phyloP scores from a whole-genome alignment of 2,888 invertebrate species.

The Epinotia bilunana region DNA sequence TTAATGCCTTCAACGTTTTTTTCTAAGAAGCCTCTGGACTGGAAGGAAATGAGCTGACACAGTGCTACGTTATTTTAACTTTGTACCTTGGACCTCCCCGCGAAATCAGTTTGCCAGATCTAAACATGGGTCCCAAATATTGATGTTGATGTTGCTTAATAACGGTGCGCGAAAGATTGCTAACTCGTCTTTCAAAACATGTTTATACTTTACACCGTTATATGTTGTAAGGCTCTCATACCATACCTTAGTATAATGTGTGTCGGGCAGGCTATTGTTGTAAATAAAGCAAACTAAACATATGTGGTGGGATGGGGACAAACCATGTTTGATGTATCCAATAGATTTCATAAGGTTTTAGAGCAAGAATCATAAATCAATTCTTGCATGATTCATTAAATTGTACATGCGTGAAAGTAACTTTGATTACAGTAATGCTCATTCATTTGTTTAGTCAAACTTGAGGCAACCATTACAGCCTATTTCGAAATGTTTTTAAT shows the following conservation, averaged over 20 bases:
- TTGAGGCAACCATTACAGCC: too few relatives aligned
- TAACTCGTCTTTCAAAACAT: conserved; percentile 13
- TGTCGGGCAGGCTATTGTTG: background rate
- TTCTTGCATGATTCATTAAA: background rate
- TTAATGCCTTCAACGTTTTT: conserved; percentile 31
- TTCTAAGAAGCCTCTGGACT: conserved; percentile 12
- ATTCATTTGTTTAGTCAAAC: too few relatives aligned
- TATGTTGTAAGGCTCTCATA: background rate
- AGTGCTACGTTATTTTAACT: background rate
- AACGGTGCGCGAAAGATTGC: conserved; percentile 2
- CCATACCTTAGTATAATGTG: background rate
- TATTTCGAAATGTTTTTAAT: too few relatives aligned
- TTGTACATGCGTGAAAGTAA: background rate
- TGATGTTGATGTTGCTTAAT: conserved; percentile 6
- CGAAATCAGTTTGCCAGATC: background rate
- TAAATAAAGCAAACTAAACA: conserved; percentile 1
- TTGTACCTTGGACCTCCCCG: background rate
- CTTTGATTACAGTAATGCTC: too few relatives aligned
- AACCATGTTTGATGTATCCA: background rate
- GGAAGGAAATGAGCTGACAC: conserved; percentile 23
- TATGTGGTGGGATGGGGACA: background rate
- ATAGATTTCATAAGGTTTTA: background rate
- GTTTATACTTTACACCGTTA: conserved; percentile 8
- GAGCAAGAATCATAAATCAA: background rate
- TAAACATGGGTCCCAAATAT: conserved; percentile 12